Percentiles rank a stretch among this genome's conserved stretches.
These are phyloP conservation scores for Lordiphosa clarofinis DNA, from an alignment of 1,140 invertebrate species.

Conservation along the genomic window DNA sequence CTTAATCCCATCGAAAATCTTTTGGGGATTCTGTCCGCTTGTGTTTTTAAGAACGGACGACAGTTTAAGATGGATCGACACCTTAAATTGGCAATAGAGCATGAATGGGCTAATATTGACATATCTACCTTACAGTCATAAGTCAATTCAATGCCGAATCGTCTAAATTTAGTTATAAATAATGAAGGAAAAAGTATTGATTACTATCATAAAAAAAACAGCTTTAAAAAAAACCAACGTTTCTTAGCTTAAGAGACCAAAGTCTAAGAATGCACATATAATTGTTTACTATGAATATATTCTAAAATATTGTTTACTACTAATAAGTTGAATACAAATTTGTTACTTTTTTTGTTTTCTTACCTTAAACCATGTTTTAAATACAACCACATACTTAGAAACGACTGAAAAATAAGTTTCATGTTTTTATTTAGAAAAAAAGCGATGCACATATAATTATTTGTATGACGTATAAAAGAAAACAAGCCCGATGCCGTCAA, in stretches of 20 bases:
- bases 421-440: too few species aligned
- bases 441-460: too few species aligned
- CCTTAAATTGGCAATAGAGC: slow-evolving; percentile 2
- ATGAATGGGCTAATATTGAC: slow-evolving; percentile 2
- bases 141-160: too few species aligned
- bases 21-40: background rate
- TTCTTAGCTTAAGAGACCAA: slow-evolving; percentile 19
- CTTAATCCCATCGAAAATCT: slow-evolving; percentile 5
- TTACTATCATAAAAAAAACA: background rate
- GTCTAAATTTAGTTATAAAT: slow-evolving; percentile 3
- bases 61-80: slow-evolving; percentile 6
- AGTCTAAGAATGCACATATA: slow-evolving; percentile 21
- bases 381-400: too few species aligned
- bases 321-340: too few species aligned
- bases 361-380: too few species aligned
- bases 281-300: too few species aligned
- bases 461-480: too few species aligned
- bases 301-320: too few species aligned
- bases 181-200: slow-evolving; percentile 1
- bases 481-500: too few species aligned
- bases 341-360: too few species aligned
- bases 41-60: slow-evolving; percentile 1
- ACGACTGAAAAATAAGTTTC: too few species aligned
- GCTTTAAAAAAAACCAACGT: slow-evolving; percentile 12
- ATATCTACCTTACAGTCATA: background rate